phyloP scores from a whole-genome alignment of 35 echinoderm and acorn worm genomes.

The Ophioderma brevispina region DNA sequence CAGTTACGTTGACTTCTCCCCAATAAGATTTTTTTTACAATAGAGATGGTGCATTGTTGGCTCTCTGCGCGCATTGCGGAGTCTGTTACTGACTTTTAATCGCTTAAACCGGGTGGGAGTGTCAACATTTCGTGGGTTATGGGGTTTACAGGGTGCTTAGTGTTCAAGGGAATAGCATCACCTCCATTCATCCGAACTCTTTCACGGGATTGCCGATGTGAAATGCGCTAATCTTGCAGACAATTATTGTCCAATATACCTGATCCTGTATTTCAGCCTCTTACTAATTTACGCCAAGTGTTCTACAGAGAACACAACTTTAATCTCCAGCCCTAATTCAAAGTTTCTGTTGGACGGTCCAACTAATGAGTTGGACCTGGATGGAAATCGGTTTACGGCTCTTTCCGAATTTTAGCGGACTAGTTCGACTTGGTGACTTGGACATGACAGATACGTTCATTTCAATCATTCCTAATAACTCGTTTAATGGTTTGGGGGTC shows the following conservation, averaged over 20 bases:
- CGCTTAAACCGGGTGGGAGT: constrained; percentile 51
- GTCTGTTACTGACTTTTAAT: constrained; percentile 66
- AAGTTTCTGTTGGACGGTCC: constrained; percentile 56
- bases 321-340: constrained; percentile 33
- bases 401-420: constrained; percentile 66
- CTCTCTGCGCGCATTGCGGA: constrained; percentile 23
- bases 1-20: constrained; percentile 64
- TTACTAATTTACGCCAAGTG: constrained; percentile 45
- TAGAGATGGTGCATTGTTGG: constrained; percentile 43
- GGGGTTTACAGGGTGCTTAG: constrained; percentile 49
- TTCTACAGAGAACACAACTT: constrained; percentile 79
- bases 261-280: constrained; percentile 52
- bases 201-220: constrained; percentile 64
- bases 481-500: constrained; percentile 46
- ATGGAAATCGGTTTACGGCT: constrained; percentile 79
- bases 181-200: constrained; percentile 42
- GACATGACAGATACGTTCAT: constrained; percentile 87
- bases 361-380: constrained; percentile 73
- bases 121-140: constrained; percentile 45
- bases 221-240: constrained; percentile 73
- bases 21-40: constrained; percentile 58
- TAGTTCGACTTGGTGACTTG: constrained; percentile 64
- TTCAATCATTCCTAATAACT: constrained; percentile 58
- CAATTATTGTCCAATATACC: constrained; percentile 64
- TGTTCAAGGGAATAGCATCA: constrained; percentile 77